Base-by-base conservation (phyloP, 2,113 vertebrate genomes). In the Corythoichthys haematopterus region DNA sequence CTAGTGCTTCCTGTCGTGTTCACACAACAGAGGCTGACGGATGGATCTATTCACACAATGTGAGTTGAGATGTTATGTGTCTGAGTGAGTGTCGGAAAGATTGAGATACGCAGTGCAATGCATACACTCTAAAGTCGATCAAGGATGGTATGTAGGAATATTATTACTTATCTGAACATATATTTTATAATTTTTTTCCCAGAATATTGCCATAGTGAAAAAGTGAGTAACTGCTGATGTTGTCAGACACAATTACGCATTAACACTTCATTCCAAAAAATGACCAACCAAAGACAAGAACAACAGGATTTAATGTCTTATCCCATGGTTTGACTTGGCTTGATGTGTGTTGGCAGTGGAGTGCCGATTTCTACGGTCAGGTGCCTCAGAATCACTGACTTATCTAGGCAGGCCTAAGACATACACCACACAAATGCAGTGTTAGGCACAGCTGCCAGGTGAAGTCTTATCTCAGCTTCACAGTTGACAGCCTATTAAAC, bases 1-100 rank as follows among this genome's bases (percentile, higher is more conserved):
- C 55, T 69, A 71, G n/a, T 61, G 79, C 84, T 91, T 91, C 90
- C 90, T 89, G 88, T 78, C 15, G 14, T 70, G 72, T 81, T 80
- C 75, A 84, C 47, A 78, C 77, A 80, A 78, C 75, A 80, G 76
- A 64, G 12, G 11, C 48, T 78, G 65, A 77, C 55, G 74, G 78
- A 80, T 62, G 67, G 61, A 80, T 58, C 64, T 62, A 9, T 67
- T 64, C 50, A 45, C 56, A 56, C 45, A 64, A 58, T 53, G 84
- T 85, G 72, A 89, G 84, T 84, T 79, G 14, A 63, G 36, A 37
- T 52, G 51, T 20, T 63, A 28, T 35, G 8, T 11, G 16, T 57
- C 28, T 66, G 16, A 35, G 11, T 59, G 36, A n/a, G 36, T 20
- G 53, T 43, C 16, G 12, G 3, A 36, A 9, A 7, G 46, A 6